A percentile compares a stretch with the other conserved stretches of the same genome.
Conservation (phyloP, 2,888 invertebrate species). For the Hirtodrosophila histrioides region DNA sequence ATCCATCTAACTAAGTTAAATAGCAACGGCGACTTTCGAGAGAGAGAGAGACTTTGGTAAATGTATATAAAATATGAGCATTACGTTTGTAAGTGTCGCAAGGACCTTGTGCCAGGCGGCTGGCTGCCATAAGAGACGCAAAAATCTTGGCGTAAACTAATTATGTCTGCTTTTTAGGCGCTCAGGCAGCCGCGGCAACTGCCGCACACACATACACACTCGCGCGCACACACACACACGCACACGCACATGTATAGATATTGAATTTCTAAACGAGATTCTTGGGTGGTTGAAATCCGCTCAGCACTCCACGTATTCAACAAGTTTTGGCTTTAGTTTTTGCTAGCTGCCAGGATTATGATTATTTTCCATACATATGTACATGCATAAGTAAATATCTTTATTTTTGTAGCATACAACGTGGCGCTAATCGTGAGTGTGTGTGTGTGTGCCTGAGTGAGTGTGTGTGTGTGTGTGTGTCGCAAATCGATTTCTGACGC, state of each 20-base stretch:
- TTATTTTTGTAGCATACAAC: constrained; percentile 20
- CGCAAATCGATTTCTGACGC: constrained; percentile 28
- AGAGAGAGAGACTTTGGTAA: constrained; percentile 13
- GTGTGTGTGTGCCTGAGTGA: not conserved
- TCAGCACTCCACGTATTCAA: constrained; percentile 49
- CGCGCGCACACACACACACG: constrained; percentile 7
- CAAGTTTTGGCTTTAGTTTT: constrained; percentile 48
- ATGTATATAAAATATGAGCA: constrained; percentile 6
- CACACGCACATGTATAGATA: constrained; percentile 38
- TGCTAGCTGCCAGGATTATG: not conserved
- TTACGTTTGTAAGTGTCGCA: constrained; percentile 23
- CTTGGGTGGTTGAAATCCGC: constrained; percentile 17
- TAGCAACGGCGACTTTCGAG: no score
- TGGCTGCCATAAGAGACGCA: constrained; percentile 41
- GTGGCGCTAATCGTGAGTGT: constrained; percentile 24
- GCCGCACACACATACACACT: constrained; percentile 12
- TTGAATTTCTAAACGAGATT: constrained; percentile 58
- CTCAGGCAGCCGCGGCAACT: constrained; percentile 52
- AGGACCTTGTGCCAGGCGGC: constrained; percentile 25
- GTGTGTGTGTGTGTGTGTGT: constrained; percentile 2
- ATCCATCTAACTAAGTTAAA: no score
- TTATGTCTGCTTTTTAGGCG: constrained; percentile 69
- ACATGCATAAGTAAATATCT: not conserved
- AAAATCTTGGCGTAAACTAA: constrained; percentile 70
- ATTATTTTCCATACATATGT: constrained; percentile 5